A percentile compares a stretch with the other conserved stretches of the same genome.
These are phyloP conservation scores for Lasioglossum albipes DNA, from an alignment of 1,140 invertebrate genomes.

Conservation along the genomic window DNA sequence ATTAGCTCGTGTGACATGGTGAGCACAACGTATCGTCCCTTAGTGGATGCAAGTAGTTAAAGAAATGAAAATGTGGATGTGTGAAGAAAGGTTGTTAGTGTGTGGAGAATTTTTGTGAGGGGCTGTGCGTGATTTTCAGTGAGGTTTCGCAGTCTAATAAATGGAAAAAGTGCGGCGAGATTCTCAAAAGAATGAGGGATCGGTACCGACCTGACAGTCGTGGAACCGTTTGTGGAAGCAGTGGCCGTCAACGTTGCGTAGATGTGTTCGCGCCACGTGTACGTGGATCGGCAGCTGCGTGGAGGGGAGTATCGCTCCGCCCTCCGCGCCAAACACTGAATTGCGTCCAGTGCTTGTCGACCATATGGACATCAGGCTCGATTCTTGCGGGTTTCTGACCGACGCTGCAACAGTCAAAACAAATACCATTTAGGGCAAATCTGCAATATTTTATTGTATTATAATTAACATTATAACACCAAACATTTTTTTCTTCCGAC, in stretches of 20 bases:
- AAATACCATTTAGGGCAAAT: neutral
- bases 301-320: constrained; percentile 64
- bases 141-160: neutral
- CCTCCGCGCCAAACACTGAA: constrained; percentile 76
- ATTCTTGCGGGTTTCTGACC: constrained; percentile 55
- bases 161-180: constrained; percentile 13
- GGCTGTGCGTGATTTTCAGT: too few species aligned
- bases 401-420: constrained; percentile 54
- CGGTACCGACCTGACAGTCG: constrained; percentile 74
- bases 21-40: too few species aligned
- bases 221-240: constrained; percentile 76
- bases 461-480: too few species aligned
- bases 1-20: too few species aligned
- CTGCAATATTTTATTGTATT: too few species aligned
- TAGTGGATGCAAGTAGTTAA: too few species aligned
- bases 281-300: constrained; percentile 72
- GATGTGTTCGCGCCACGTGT: constrained; percentile 70
- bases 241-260: constrained; percentile 73
- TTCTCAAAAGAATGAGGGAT: constrained; percentile 25
- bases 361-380: constrained; percentile 79
- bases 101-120: too few species aligned
- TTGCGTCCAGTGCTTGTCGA: constrained; percentile 79
- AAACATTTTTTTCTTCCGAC: too few species aligned
- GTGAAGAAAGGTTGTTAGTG: too few species aligned
- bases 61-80: too few species aligned